Evolutionary conservation across 92 coral and sea anemone species (phyloP).

Genomic region (Micromussa lordhowensis): DNA sequence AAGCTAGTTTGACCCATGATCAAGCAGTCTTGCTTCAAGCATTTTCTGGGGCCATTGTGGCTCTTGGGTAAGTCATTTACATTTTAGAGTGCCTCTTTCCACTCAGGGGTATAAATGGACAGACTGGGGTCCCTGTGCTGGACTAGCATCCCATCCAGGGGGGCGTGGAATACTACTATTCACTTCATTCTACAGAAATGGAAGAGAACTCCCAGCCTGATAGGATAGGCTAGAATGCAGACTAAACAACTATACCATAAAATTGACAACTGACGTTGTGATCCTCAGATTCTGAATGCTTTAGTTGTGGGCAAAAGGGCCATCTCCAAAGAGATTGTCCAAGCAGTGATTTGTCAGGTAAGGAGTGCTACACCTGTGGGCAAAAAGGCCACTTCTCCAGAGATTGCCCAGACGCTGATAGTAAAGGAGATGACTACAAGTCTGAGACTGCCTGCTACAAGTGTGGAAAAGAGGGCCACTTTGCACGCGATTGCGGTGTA

Average conservation of each 20-base stretch:
- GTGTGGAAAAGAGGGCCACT: constrained; percentile 83
- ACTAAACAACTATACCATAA: not conserved
- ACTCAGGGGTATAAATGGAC: not conserved
- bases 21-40: too few species aligned
- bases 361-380: constrained; percentile 82
- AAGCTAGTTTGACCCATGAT: too few species aligned
- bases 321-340: constrained; percentile 72
- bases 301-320: constrained; percentile 69
- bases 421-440: constrained; percentile 26
- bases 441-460: constrained; percentile 69
- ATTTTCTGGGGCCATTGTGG: too few species aligned
- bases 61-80: too few species aligned
- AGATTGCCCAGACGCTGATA: constrained; percentile 70
- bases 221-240: too few species aligned
- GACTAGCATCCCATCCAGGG: not conserved
- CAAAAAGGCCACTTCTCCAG: constrained; percentile 75
- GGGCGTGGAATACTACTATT: not conserved
- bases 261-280: not conserved
- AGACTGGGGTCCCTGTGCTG: too few species aligned
- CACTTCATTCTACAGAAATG: too few species aligned
- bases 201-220: too few species aligned
- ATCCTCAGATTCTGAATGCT: constrained; percentile 57
- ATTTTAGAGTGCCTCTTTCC: not conserved
- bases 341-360: not conserved
- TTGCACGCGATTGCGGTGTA: constrained; percentile 76